Evolutionary conservation across 2,113 vertebrate species (phyloP), one percentile per base, ranked within the genome.

Genomic region (Fulmarus glacialis): DNA sequence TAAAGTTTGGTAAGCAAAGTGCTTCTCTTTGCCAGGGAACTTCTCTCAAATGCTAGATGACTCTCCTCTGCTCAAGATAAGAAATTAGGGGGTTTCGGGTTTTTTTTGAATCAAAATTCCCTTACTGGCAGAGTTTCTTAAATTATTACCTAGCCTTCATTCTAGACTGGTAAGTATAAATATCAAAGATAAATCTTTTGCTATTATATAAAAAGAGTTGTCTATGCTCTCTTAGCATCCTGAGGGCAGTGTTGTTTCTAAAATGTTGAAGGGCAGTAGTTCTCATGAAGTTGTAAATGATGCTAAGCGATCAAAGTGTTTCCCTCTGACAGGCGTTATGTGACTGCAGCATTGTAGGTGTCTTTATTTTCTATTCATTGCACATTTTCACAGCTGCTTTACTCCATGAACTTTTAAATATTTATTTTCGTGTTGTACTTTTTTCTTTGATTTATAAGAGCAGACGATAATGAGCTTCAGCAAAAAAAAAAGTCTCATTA

Each of bases 371-470:
- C 36, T 97, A 79, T 68, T 91, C 95, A 97, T 89, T 93, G 93
- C 89, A 81, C 92, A 89, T 94, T 96, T 94, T 96, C 91, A 94
- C 95, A 91, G 87, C 88, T 78, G 81, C 85, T 97, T 97, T 97
- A 91, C 92, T 97, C 90, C 87, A 93, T 96, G 64, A 97, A 77
- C 30, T 82, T 89, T 86, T 86, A 53, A 84, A 58, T 75, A 73
- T 82, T 96, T 90, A 62, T 94, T 96, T 96, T 84, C 55, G 19
- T 95, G 59, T 79, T 55, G 45, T 95, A 60, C 38, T 12, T 91
- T 93, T 92, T 79, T 56, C 75, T 97, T 97, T 87, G 87, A 93
- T 90, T 91, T 90, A 17, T 85, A 62, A 81, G 71, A 96, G 94
- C 87, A 83, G 95, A 96, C 3, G 27, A 71, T 82, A 70, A 86